Evolutionary conservation across 1,140 invertebrate genomes (phyloP).

Genomic region (Epicauta chinensis): DNA sequence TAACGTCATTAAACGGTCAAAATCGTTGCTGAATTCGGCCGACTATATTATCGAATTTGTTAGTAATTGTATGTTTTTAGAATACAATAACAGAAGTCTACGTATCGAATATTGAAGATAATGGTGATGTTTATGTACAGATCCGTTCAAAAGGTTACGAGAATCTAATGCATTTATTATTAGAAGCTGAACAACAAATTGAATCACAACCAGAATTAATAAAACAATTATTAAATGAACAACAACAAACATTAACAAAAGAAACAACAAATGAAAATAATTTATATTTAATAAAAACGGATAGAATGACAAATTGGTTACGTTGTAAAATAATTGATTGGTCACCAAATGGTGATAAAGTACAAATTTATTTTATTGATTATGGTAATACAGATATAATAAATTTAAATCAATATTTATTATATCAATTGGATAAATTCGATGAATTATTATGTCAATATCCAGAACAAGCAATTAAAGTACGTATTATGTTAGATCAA

Average conservation of each 20-base stretch:
- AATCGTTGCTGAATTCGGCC: no score
- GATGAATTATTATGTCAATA: slow-evolving; percentile 39
- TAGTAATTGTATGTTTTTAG: slow-evolving; percentile 24
- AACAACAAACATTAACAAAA: no score
- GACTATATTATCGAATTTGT: no score
- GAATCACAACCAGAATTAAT: slow-evolving; percentile 18
- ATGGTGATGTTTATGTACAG: slow-evolving; percentile 46
- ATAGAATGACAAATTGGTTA: slow-evolving; percentile 37
- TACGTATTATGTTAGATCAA: slow-evolving; percentile 46
- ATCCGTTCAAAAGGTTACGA: slow-evolving; percentile 40
- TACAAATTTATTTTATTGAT: slow-evolving; percentile 44
- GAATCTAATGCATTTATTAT: slow-evolving; percentile 35
- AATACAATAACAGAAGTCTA: slow-evolving; percentile 40
- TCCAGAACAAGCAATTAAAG: slow-evolving; percentile 46
- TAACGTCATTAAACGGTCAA: no score
- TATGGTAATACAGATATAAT: slow-evolving; percentile 41
- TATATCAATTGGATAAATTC: slow-evolving; percentile 41
- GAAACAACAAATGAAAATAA: slow-evolving; percentile 24
- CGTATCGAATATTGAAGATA: slow-evolving; percentile 41
- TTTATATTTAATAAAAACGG: slow-evolving; percentile 43
- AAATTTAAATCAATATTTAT: slow-evolving; percentile 22
- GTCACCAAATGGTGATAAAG: slow-evolving; percentile 25
- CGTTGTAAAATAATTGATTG: slow-evolving; percentile 35
- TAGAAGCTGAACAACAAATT: slow-evolving; percentile 29
- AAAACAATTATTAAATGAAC: neutral